A percentile compares a stretch with the other conserved stretches of the same genome.
phyloP scores from a whole-genome alignment of 2,888 invertebrate genomes.

The Trichacis sp. region DNA sequence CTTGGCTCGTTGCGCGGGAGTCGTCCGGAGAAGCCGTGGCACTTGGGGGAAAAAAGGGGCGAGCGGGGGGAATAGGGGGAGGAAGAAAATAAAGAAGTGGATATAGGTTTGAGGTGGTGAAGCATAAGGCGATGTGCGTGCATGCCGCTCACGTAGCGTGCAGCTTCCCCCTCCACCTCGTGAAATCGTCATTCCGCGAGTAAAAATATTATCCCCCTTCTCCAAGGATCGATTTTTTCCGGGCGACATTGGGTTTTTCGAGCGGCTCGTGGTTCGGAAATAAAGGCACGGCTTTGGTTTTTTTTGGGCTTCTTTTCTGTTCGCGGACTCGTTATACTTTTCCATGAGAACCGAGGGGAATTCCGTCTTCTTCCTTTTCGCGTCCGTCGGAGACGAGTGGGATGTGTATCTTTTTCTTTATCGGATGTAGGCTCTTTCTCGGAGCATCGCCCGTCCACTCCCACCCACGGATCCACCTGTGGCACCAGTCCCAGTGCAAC shows the following conservation, averaged over 20 bases:
- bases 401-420: slow-evolving; percentile 58
- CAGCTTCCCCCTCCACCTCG: slow-evolving; percentile 48
- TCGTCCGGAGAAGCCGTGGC: slow-evolving; percentile 26
- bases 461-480: slow-evolving; percentile 61
- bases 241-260: too few species aligned
- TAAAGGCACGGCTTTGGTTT: too few species aligned
- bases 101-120: slow-evolving; percentile 30
- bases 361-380: slow-evolving; percentile 20
- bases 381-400: slow-evolving; percentile 32
- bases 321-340: slow-evolving; percentile 22
- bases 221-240: too few species aligned
- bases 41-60: slow-evolving; percentile 12
- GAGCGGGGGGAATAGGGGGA: slow-evolving; percentile 23
- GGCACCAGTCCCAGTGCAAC: slow-evolving; percentile 52
- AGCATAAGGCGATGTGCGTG: slow-evolving; percentile 56
- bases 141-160: slow-evolving; percentile 67
- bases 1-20: slow-evolving; percentile 33
- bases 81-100: slow-evolving; percentile 36
- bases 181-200: slow-evolving; percentile 28
- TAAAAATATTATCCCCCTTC: slow-evolving; percentile 12
- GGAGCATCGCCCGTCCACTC: slow-evolving; percentile 49
- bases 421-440: slow-evolving; percentile 55
- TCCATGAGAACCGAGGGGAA: slow-evolving; percentile 22
- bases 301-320: slow-evolving; percentile 15
- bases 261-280: too few species aligned